phyloP scores from a whole-genome alignment of 2,797 vertebrate genomes.

The Pteropus rufus region DNA sequence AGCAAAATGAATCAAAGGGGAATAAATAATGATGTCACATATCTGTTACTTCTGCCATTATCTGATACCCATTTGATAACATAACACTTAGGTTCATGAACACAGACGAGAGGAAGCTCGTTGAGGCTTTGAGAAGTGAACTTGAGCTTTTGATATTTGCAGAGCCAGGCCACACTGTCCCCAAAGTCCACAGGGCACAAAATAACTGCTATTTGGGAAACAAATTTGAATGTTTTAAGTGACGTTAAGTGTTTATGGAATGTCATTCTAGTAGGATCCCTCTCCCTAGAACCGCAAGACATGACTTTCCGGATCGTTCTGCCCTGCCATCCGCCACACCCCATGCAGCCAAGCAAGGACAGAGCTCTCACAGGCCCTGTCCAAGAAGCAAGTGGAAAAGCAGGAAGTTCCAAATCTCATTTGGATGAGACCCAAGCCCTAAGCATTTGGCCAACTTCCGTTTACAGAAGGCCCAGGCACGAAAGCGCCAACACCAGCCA shows the following conservation, averaged over 20 bases:
- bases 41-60: not conserved
- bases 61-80: not conserved
- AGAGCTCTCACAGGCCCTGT: not conserved
- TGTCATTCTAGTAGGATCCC: not conserved
- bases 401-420: not conserved
- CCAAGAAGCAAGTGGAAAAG: not conserved
- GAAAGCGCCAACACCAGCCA: not conserved
- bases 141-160: not conserved
- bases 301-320: not conserved
- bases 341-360: not conserved
- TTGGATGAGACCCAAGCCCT: too few species aligned
- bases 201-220: not conserved
- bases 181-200: not conserved
- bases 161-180: not conserved
- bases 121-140: not conserved
- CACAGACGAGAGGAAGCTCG: not conserved
- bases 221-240: not conserved
- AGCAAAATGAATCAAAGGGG: not conserved
- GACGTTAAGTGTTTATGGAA: not conserved
- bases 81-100: not conserved
- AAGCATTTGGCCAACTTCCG: fast-evolving
- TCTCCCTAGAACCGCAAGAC: not conserved
- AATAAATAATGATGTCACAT: not conserved
- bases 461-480: not conserved
- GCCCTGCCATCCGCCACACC: not conserved